A percentile compares a stretch with the other conserved stretches of the same genome.
These are phyloP conservation scores for Ips nitidus DNA, from an alignment of 1,140 invertebrate species.

Conservation along the genomic window DNA sequence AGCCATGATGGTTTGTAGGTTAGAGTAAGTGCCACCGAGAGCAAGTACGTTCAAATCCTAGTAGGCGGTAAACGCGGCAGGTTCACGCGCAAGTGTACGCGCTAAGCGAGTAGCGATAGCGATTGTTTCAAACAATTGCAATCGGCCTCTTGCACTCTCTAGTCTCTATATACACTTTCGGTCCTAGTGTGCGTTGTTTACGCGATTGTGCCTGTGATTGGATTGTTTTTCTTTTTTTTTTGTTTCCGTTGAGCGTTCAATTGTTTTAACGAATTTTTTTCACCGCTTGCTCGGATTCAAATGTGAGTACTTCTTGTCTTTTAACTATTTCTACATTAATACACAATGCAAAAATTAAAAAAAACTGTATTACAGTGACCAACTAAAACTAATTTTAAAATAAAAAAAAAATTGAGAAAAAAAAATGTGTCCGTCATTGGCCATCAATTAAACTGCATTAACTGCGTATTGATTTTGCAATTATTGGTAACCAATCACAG, in stretches of 20 bases:
- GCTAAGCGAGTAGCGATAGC: conserved; percentile 17
- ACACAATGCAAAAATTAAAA: no score
- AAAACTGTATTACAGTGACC: no score
- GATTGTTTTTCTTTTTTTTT: conserved; percentile 29
- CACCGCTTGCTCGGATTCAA: not conserved
- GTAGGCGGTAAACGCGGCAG: conserved; percentile 50
- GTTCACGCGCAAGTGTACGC: conserved; percentile 49
- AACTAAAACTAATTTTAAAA: no score
- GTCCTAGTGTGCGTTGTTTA: conserved; percentile 35
- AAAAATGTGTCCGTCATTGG: conserved; percentile 7
- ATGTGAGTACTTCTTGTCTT: not conserved
- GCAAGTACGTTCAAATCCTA: conserved; percentile 47
- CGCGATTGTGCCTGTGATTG: conserved; percentile 30
- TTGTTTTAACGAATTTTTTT: not conserved
- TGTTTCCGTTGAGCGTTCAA: no score
- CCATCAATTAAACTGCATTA: conserved; percentile 52
- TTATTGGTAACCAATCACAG: conserved; percentile 54
- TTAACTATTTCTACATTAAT: no score
- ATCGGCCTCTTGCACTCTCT: conserved; percentile 40
- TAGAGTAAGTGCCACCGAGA: conserved; percentile 47
- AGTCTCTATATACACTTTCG: conserved; percentile 12
- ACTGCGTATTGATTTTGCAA: conserved; percentile 54
- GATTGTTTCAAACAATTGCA: conserved; percentile 49
- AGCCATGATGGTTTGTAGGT: conserved; percentile 47
- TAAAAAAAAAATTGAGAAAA: not conserved